Conservation (phyloP, 2,113 vertebrate species). For the Pantherophis guttatus region DNA sequence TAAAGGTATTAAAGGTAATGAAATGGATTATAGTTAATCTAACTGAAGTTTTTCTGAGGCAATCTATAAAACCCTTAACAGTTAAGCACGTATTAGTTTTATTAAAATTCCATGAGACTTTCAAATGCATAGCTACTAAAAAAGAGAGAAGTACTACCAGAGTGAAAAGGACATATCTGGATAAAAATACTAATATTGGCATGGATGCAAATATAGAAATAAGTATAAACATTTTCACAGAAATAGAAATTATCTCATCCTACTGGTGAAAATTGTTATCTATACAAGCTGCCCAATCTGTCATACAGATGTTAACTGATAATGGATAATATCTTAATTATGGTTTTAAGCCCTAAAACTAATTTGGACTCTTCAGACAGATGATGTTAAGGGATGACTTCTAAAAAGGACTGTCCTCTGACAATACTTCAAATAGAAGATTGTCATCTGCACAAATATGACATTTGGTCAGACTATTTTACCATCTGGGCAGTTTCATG, state of each 20-base stretch:
- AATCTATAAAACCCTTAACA: background rate
- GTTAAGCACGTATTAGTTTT: background rate
- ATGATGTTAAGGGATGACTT: background rate
- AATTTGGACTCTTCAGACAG: background rate
- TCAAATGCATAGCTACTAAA: background rate
- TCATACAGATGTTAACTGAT: background rate
- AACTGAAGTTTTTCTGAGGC: background rate
- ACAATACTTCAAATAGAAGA: background rate
- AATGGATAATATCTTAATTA: background rate
- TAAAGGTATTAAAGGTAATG: background rate
- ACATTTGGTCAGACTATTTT: background rate
- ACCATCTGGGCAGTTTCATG: background rate
- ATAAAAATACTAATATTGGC: background rate
- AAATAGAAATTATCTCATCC: background rate
- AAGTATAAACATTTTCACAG: background rate
- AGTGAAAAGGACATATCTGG: background rate
- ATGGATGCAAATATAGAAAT: background rate
- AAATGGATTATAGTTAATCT: background rate
- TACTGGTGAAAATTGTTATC: background rate
- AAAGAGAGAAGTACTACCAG: background rate
- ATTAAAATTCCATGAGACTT: background rate
- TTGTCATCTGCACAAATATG: background rate
- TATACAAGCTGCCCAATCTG: background rate
- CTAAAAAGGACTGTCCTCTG: background rate
- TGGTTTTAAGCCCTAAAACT: background rate